Percentiles rank a stretch among this genome's conserved stretches.
phyloP scores from a whole-genome alignment of 1,140 invertebrate genomes.

The Drosophila navojoa region DNA sequence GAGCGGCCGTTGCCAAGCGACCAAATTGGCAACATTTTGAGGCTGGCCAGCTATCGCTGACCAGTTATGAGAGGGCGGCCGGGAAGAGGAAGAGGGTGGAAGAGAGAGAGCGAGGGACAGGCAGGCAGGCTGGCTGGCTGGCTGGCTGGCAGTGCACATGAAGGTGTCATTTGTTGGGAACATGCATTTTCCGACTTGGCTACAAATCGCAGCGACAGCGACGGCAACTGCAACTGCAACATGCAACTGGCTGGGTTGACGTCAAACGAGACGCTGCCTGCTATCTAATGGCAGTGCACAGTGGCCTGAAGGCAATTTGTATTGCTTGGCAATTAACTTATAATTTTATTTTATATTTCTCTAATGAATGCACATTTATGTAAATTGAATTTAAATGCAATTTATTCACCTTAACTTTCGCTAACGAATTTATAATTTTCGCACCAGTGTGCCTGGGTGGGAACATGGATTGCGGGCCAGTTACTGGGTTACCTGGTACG shows the following conservation, averaged over 20 bases:
- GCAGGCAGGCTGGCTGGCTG: background rate
- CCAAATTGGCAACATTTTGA: constrained; percentile 68
- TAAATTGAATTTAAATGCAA: background rate
- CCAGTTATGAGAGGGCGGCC: constrained; percentile 50
- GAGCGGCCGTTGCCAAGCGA: constrained; percentile 51
- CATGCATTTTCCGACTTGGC: constrained; percentile 75
- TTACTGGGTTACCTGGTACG: constrained; percentile 43
- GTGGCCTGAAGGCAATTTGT: constrained; percentile 1
- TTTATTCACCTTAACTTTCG: background rate
- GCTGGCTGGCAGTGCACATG: constrained; percentile 55
- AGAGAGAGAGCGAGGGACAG: background rate
- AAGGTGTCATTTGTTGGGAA: constrained; percentile 80
- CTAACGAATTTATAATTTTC: background rate
- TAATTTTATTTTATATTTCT: too few species aligned
- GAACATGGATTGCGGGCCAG: constrained; percentile 18
- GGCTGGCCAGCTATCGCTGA: constrained; percentile 30
- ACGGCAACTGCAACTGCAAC: constrained; percentile 40
- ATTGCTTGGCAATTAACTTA: background rate
- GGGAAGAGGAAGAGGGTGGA: background rate
- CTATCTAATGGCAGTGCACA: constrained; percentile 53
- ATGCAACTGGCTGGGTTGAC: constrained; percentile 44
- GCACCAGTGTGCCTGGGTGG: constrained; percentile 31
- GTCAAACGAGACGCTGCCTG: constrained; percentile 31
- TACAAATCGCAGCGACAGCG: constrained; percentile 66
- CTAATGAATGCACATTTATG: too few species aligned